These are phyloP conservation scores for Zapornia atra DNA, from an alignment of 2,113 vertebrate genomes.

Conservation along the genomic window DNA sequence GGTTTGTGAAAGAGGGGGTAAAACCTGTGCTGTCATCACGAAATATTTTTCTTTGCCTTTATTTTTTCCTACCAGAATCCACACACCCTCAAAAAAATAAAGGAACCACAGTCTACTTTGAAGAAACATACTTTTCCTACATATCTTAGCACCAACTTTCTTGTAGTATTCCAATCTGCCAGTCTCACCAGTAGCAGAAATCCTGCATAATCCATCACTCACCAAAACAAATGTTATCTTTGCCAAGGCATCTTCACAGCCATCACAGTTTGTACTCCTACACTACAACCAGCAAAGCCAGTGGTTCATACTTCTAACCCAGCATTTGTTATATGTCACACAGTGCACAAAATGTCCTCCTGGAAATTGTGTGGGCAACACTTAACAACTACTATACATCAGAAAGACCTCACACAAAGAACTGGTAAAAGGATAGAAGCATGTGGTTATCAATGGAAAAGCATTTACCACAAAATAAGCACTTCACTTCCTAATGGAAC, in stretches of 20 bases:
- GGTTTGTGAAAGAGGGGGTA: not conserved
- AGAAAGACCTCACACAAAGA: not conserved
- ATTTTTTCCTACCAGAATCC: not conserved
- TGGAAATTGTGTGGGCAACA: conserved; percentile 19
- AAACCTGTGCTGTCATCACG: not conserved
- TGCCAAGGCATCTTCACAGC: not conserved
- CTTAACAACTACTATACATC: not conserved
- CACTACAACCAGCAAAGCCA: not conserved
- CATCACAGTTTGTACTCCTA: not conserved
- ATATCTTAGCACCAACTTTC: not conserved
- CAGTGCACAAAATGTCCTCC: not conserved
- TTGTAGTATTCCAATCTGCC: not conserved
- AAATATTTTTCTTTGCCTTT: not conserved
- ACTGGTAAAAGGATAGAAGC: not conserved
- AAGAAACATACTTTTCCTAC: not conserved
- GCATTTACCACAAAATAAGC: not conserved
- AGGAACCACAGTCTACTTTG: not conserved
- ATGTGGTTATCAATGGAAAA: not conserved
- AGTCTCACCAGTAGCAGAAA: not conserved
- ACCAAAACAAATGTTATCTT: not conserved
- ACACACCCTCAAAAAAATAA: not conserved
- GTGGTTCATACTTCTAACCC: not conserved
- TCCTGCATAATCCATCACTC: not conserved
- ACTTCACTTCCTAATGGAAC: not conserved
- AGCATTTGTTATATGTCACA: not conserved